Evolutionary conservation across 2,888 invertebrate genomes (phyloP).

Genomic region (Pecten maximus): DNA sequence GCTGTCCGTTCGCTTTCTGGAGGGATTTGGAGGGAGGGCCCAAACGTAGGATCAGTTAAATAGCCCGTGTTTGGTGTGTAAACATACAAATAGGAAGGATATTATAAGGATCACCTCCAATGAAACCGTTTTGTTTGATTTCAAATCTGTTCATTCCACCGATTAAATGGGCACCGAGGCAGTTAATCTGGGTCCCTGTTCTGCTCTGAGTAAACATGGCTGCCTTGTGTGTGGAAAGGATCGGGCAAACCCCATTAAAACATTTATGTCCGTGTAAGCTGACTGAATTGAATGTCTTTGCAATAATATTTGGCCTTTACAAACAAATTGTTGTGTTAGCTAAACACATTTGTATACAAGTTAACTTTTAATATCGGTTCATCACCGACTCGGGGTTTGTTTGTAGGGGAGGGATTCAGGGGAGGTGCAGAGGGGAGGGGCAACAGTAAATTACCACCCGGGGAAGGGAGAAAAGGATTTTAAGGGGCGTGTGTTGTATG

Average conservation of each 20-base stretch:
- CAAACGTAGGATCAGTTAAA: background rate
- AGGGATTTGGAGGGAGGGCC: slow-evolving; percentile 10
- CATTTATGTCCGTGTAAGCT: slow-evolving; percentile 9
- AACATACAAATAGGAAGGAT: slow-evolving; percentile 45
- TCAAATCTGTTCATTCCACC: slow-evolving; percentile 52
- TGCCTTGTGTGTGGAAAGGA: background rate
- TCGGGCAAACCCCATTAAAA: background rate
- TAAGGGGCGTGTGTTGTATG: background rate
- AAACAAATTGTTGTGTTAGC: background rate
- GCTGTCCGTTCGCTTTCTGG: background rate
- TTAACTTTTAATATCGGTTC: background rate
- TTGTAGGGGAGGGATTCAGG: background rate
- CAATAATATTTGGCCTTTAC: slow-evolving; percentile 11
- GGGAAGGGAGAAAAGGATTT: background rate
- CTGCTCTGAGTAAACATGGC: slow-evolving; percentile 39
- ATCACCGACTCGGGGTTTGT: background rate
- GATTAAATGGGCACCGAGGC: slow-evolving; percentile 48
- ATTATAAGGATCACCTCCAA: slow-evolving; percentile 46
- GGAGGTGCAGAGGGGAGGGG: background rate
- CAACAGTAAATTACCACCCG: background rate
- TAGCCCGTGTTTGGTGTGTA: slow-evolving; percentile 40
- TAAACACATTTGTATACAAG: slow-evolving; percentile 13
- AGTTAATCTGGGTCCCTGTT: slow-evolving; percentile 46
- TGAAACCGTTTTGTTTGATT: slow-evolving; percentile 46
- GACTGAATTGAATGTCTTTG: slow-evolving; percentile 16